Evolutionary conservation across 2,888 invertebrate genomes (phyloP).

Genomic region (Hydroisotoma schaefferi): DNA sequence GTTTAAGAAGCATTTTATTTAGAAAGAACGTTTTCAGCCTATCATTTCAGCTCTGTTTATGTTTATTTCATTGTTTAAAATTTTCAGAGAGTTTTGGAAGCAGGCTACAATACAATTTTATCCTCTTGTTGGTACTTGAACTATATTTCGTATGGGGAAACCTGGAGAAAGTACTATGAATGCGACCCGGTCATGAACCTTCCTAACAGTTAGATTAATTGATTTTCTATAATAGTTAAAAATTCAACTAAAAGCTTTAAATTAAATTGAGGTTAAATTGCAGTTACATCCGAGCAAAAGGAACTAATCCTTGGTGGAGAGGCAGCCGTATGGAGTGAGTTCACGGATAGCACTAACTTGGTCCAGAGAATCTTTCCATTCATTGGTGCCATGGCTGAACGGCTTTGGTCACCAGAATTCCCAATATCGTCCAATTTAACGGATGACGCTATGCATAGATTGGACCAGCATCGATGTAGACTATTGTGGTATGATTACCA

Average conservation of each 20-base stretch:
- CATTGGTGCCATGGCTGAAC: slow-evolving; percentile 79
- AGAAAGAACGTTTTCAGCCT: neutral
- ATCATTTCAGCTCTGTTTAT: neutral
- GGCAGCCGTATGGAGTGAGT: slow-evolving; percentile 89
- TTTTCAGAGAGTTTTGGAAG: slow-evolving; percentile 52
- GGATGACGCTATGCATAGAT: slow-evolving; percentile 57
- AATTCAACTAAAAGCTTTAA: neutral
- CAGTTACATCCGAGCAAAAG: slow-evolving; percentile 52
- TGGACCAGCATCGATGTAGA: slow-evolving; percentile 71
- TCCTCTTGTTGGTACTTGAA: slow-evolving; percentile 88
- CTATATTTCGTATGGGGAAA: slow-evolving; percentile 61
- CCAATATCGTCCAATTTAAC: slow-evolving; percentile 49
- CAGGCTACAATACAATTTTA: slow-evolving; percentile 65
- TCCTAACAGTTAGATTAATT: slow-evolving; percentile 23
- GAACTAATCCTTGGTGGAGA: slow-evolving; percentile 78
- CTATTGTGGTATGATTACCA: slow-evolving; percentile 57
- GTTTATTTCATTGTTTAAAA: too few relatives aligned
- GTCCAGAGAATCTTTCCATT: slow-evolving; percentile 72
- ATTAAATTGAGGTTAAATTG: neutral
- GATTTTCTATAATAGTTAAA: neutral
- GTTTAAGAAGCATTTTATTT: neutral
- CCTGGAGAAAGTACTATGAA: slow-evolving; percentile 65
- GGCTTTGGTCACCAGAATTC: slow-evolving; percentile 66
- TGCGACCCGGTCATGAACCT: slow-evolving; percentile 61
- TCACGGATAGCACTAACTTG: slow-evolving; percentile 66